Percentiles rank a stretch among this genome's conserved stretches.
Evolutionary conservation across 2,888 invertebrate genomes (phyloP).

Genomic region (Megalurothrips usitatus): DNA sequence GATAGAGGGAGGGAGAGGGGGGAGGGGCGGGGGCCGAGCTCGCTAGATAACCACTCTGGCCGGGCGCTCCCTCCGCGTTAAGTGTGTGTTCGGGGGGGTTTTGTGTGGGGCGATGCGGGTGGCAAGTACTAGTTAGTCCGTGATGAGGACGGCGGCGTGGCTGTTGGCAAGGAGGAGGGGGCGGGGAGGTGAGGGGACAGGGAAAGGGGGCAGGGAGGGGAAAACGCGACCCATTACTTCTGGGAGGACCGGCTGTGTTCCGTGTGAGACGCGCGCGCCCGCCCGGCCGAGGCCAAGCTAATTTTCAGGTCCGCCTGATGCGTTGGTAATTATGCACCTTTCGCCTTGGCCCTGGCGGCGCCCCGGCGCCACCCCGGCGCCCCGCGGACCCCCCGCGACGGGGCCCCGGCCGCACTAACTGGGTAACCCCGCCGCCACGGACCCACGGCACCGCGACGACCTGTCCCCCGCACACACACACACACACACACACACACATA

Average conservation of each 20-base stretch:
- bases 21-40: no score
- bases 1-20: no score
- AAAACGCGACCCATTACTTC: no score
- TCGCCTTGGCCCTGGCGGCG: background rate
- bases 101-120: no score
- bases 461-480: background rate
- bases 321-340: slow-evolving; percentile 21
- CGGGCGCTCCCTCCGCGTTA: no score
- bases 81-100: no score
- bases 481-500: background rate
- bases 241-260: no score
- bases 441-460: background rate
- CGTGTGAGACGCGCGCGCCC: background rate
- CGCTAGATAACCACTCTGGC: no score
- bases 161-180: background rate
- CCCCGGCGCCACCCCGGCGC: background rate
- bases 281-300: background rate
- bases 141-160: no score
- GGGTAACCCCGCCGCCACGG: background rate
- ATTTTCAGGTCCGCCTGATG: slow-evolving; percentile 21
- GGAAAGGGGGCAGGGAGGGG: background rate
- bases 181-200: background rate
- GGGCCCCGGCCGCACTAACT: background rate
- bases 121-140: no score
- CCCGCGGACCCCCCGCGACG: background rate